Evolutionary conservation across 2,888 invertebrate genomes (phyloP).

Genomic region (Drosophila setosimentum): DNA sequence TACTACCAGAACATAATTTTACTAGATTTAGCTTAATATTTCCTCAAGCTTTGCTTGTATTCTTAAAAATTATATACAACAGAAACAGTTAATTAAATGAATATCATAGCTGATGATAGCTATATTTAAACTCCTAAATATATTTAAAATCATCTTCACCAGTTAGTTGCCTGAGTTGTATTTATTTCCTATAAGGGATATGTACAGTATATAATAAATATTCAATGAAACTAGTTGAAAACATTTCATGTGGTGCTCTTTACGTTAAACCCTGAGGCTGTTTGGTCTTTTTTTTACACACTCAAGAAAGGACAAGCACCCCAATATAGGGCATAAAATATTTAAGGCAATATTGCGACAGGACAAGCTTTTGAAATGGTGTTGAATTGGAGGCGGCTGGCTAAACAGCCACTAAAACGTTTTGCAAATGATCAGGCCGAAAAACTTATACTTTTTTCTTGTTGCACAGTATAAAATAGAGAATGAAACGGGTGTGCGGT

Average conservation of each 20-base stretch:
- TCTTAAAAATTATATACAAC: not conserved
- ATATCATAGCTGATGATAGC: not conserved
- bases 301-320: constrained; percentile 4
- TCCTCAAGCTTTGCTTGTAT: not conserved
- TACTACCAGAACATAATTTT: too few relatives aligned
- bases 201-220: not conserved
- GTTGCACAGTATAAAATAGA: constrained; percentile 22
- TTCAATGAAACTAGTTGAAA: constrained; percentile 19
- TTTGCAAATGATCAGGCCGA: constrained; percentile 63
- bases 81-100: not conserved
- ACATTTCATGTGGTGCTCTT: constrained; percentile 11
- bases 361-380: constrained; percentile 48
- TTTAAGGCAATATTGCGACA: constrained; percentile 66
- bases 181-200: not conserved
- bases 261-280: not conserved
- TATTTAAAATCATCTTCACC: not conserved
- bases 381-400: constrained; percentile 56
- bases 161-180: not conserved
- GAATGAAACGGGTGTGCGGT: not conserved
- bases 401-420: constrained; percentile 68
- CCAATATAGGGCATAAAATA: constrained; percentile 57
- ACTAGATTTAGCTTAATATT: not conserved
- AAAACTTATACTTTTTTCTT: constrained; percentile 63
- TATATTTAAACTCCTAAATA: not conserved
- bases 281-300: not conserved